Evolutionary conservation across 2,113 vertebrate species (phyloP).

Genomic region (Nymphicus hollandicus): DNA sequence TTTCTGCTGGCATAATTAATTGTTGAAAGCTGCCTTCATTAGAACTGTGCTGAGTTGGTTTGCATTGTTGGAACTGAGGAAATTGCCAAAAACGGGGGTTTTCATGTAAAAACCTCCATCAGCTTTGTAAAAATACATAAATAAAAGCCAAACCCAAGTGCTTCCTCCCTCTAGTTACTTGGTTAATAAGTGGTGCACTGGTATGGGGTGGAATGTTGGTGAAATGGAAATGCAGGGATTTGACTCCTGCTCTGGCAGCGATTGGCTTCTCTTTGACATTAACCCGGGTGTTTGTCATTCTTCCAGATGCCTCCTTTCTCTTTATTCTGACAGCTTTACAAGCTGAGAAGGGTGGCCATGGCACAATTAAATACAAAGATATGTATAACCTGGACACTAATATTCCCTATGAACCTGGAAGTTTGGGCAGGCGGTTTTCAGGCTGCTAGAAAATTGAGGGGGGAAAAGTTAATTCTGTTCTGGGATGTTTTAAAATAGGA

Average conservation of each 20-base stretch:
- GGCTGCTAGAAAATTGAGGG: not conserved
- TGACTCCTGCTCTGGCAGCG: constrained; percentile 21
- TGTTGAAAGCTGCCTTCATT: constrained; percentile 52
- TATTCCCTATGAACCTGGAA: not conserved
- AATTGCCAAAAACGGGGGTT: constrained; percentile 23
- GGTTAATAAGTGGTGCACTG: not conserved
- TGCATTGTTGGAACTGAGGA: constrained; percentile 3
- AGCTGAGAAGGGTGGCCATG: constrained; percentile 46
- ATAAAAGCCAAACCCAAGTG: not conserved
- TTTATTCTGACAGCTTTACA: constrained; percentile 58
- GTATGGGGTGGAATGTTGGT: constrained; percentile 20
- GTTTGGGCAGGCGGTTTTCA: not conserved
- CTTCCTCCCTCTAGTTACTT: not conserved
- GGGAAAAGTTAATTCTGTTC: not conserved
- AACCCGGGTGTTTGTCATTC: constrained; percentile 61
- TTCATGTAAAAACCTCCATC: constrained; percentile 1
- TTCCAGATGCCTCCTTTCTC: constrained; percentile 36
- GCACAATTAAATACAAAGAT: constrained; percentile 16
- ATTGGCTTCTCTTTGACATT: constrained; percentile 57
- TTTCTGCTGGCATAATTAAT: constrained; percentile 37
- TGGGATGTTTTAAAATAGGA: not conserved
- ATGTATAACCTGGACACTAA: not conserved
- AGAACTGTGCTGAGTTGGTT: not conserved
- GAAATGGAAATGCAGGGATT: constrained; percentile 45
- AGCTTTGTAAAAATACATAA: not conserved